Evolutionary conservation across 2,888 invertebrate species (phyloP).

Genomic region (Sepiola atlantica): DNA sequence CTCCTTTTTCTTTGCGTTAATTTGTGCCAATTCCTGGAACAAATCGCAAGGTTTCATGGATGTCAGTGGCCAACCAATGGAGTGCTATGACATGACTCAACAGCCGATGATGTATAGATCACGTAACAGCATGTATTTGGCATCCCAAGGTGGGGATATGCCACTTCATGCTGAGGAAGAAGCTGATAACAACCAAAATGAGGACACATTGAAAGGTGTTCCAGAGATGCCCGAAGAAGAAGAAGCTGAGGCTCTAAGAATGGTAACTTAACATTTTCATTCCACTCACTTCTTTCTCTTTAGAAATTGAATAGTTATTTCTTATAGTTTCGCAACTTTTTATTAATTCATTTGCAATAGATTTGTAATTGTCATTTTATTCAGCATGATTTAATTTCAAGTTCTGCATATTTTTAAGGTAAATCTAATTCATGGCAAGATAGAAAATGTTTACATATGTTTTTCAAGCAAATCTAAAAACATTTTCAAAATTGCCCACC

Average conservation of each 20-base stretch:
- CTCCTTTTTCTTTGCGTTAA: conserved; percentile 56
- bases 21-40: conserved; percentile 63
- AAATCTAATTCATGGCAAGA: not conserved
- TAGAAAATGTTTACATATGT: not conserved
- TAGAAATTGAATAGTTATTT: not conserved
- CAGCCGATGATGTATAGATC: conserved; percentile 55
- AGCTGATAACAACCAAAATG: conserved; percentile 57
- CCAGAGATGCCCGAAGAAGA: conserved; percentile 62
- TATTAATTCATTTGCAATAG: not conserved
- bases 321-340: not conserved
- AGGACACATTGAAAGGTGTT: conserved; percentile 58
- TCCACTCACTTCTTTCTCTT: not conserved
- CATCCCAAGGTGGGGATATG: conserved; percentile 54
- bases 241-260: conserved; percentile 61
- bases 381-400: not conserved
- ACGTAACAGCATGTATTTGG: conserved; percentile 62
- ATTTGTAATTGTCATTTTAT: not conserved
- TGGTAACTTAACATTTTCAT: conserved; percentile 51
- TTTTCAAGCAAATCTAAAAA: not conserved
- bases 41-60: conserved; percentile 55
- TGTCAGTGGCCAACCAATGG: conserved; percentile 49
- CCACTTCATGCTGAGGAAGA: conserved; percentile 51
- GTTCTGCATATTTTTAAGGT: not conserved
- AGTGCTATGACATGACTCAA: conserved; percentile 46
- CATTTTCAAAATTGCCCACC: not conserved